A percentile compares a stretch with the other conserved stretches of the same genome.
Conservation (phyloP, 2,888 invertebrate genomes). For the Eueremaeus valkanovi region DNA sequence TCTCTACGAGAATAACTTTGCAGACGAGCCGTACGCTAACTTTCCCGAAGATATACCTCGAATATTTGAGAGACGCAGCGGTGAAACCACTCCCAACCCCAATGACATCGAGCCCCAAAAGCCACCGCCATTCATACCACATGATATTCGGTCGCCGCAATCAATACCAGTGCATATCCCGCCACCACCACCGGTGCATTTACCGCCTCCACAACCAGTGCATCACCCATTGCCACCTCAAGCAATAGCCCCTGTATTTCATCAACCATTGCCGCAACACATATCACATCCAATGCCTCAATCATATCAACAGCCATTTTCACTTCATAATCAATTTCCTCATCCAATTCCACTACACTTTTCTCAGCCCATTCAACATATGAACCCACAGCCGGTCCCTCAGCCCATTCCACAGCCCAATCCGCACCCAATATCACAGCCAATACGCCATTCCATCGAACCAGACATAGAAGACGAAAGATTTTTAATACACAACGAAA, state of each 20-base stretch:
- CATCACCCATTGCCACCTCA: neutral
- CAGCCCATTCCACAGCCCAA: neutral
- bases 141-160: neutral
- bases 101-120: neutral
- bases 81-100: neutral
- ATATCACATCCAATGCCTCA: conserved; percentile 12
- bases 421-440: neutral
- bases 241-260: neutral
- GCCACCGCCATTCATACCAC: neutral
- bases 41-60: conserved; percentile 17
- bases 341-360: neutral
- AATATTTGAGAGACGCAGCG: conserved; percentile 3
- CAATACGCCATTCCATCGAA: neutral
- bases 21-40: neutral
- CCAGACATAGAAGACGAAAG: conserved; percentile 8
- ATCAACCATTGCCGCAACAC: neutral
- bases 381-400: neutral
- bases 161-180: neutral
- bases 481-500: conserved; percentile 18
- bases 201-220: neutral
- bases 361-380: neutral
- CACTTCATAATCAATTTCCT: neutral
- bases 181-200: neutral
- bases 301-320: neutral
- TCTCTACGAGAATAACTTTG: conserved; percentile 23